Conservation (phyloP, 2,113 vertebrate species). For the Carassius auratus region DNA sequence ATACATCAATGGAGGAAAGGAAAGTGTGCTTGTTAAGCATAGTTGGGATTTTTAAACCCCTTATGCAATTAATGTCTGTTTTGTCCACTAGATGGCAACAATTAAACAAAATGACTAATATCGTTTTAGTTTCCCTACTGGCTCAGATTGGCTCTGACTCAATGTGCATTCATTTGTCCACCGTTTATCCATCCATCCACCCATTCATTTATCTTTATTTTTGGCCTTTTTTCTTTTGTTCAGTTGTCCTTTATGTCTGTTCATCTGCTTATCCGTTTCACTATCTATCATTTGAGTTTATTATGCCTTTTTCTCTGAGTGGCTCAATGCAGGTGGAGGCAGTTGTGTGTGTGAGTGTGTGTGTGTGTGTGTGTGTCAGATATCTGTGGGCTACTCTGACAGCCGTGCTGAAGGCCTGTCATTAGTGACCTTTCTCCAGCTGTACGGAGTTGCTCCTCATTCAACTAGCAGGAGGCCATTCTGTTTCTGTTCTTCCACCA, state of each 20-base stretch:
- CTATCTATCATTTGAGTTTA: slow-evolving; percentile 29
- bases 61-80: slow-evolving; percentile 1
- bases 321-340: background rate
- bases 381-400: slow-evolving; percentile 50
- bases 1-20: background rate
- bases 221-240: slow-evolving; percentile 33
- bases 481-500: slow-evolving; percentile 15
- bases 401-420: slow-evolving; percentile 60
- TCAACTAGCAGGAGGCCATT: slow-evolving; percentile 31
- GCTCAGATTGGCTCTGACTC: background rate
- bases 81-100: slow-evolving; percentile 56
- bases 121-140: background rate
- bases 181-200: slow-evolving; percentile 18
- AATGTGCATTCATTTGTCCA: slow-evolving; percentile 9
- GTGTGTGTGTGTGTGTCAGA: slow-evolving; percentile 4
- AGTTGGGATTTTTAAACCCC: background rate
- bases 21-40: background rate
- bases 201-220: slow-evolving; percentile 28
- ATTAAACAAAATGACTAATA: slow-evolving; percentile 33
- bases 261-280: slow-evolving; percentile 19
- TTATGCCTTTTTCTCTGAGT: slow-evolving; percentile 18
- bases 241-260: slow-evolving; percentile 26
- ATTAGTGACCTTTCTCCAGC: slow-evolving; percentile 63
- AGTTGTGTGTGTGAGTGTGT: background rate
- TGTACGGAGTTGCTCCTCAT: slow-evolving; percentile 43